A percentile compares a stretch with the other conserved stretches of the same genome.
These are phyloP conservation scores for Osedax frankpressi DNA, from an alignment of 2,888 invertebrate species.

Conservation along the genomic window DNA sequence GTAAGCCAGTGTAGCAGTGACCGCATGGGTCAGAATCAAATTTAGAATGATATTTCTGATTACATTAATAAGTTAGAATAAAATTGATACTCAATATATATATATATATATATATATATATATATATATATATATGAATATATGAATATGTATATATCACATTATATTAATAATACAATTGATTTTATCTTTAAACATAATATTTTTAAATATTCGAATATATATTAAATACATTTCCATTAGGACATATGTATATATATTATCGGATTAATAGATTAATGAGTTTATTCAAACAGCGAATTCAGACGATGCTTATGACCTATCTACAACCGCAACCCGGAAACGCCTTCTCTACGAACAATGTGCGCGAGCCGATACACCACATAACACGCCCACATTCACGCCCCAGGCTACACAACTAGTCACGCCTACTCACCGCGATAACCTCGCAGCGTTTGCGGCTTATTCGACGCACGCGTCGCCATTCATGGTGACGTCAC, in stretches of 20 bases:
- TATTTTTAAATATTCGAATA: too few species aligned
- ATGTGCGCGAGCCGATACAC: not conserved
- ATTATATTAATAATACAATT: too few species aligned
- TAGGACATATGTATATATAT: too few species aligned
- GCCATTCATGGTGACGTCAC: not conserved
- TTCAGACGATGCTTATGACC: not conserved
- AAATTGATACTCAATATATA: not conserved
- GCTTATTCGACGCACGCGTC: not conserved
- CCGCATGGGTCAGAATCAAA: too few species aligned
- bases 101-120: not conserved
- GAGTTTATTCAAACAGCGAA: too few species aligned
- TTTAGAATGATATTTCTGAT: too few species aligned
- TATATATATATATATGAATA: conserved; percentile 13
- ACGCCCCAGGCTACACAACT: not conserved
- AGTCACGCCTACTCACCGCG: not conserved
- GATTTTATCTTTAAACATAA: too few species aligned
- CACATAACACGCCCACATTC: not conserved
- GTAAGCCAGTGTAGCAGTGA: too few species aligned
- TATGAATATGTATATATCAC: too few species aligned
- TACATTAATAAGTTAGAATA: too few species aligned
- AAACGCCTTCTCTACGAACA: not conserved
- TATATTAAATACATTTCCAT: too few species aligned
- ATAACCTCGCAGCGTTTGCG: not conserved
- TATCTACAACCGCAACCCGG: not conserved
- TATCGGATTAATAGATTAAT: too few species aligned